Base-by-base conservation (phyloP, 2,113 vertebrate genomes). In the Camelus dromedarius region DNA sequence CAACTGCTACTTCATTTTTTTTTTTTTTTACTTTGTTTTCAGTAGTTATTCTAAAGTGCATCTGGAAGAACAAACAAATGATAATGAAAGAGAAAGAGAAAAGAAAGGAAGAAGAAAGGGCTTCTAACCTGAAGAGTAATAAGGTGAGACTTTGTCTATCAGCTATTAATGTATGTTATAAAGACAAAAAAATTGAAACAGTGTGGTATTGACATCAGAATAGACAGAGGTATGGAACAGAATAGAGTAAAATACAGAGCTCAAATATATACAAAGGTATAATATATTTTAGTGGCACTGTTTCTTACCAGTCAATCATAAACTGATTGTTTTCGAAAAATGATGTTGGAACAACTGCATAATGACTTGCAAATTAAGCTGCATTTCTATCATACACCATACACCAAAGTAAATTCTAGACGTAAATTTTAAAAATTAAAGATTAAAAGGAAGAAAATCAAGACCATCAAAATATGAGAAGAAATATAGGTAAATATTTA, bases 401-500 rank as follows among this genome's bases (percentile, higher is more conserved):
- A 48, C 4, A 76, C 70, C 9, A 67, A 93, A 89, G 64, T 56
- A 56, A 92, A 32, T 67, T 92, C 67, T 82, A 83, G 15, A 58
- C 75, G 15, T 56, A 54, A 54, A 4, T 54, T 54, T 54, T 54
- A 54, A 54, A 54, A 42, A 80, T 80, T 60, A 67, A 46, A 58
- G 48, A 46, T 28, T 56, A 82, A 84, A 89, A 62, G 56, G 30
- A 22, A 77, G 70, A 82, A 88, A 82, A 60, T 80, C 30, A 60
- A 82, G 82, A 60, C n/a, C 77, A 89, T 82, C 67, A 76, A 52
- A 89, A 56, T 66, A 46, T 77, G 8, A 77, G n/a, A 84, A 79
- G 8, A 91, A 95, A 62, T 70, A 16, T 89, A 83, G 69, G 46
- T 89, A 82, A 82, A 69, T 76, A 88, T 50, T 72, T 83, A 38